Conservation (phyloP, 2,113 vertebrate species). For the Megaptera novaeangliae region DNA sequence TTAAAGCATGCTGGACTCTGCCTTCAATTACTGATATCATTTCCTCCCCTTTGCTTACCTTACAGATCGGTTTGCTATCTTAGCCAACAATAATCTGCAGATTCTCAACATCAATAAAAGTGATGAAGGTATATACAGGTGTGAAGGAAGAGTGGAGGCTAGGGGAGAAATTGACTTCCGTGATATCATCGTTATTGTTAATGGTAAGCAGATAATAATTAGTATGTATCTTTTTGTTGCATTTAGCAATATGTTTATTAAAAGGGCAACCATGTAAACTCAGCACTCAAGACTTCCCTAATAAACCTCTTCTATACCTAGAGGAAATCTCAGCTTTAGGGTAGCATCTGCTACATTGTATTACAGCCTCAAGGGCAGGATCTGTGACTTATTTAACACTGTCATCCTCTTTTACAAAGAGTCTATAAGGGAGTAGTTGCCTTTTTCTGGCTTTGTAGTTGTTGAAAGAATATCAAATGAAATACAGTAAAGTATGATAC, state of each 20-base stretch:
- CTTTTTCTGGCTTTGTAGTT: neutral
- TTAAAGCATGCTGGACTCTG: neutral
- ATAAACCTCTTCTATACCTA: neutral
- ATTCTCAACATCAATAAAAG: constrained; percentile 95
- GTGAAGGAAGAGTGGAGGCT: constrained; percentile 96
- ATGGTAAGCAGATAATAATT: constrained; percentile 86
- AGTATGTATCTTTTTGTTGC: neutral
- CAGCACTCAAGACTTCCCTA: neutral
- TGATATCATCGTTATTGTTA: constrained; percentile 95
- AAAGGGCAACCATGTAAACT: neutral
- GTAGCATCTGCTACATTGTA: neutral
- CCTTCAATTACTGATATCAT: constrained; percentile 46
- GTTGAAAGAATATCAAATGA: neutral
- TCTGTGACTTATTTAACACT: neutral
- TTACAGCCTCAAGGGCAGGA: neutral
- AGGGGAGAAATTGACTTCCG: constrained; percentile 98
- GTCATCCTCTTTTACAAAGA: neutral
- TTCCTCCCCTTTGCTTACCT: constrained; percentile 63
- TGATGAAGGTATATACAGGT: constrained; percentile 96
- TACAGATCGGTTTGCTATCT: constrained; percentile 90
- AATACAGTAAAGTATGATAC: neutral
- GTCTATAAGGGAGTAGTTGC: neutral
- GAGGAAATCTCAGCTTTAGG: neutral
- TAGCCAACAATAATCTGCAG: constrained; percentile 96
- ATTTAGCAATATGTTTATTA: neutral